Base-by-base conservation (phyloP, 2,113 vertebrate species). In the Salminus brasiliensis region DNA sequence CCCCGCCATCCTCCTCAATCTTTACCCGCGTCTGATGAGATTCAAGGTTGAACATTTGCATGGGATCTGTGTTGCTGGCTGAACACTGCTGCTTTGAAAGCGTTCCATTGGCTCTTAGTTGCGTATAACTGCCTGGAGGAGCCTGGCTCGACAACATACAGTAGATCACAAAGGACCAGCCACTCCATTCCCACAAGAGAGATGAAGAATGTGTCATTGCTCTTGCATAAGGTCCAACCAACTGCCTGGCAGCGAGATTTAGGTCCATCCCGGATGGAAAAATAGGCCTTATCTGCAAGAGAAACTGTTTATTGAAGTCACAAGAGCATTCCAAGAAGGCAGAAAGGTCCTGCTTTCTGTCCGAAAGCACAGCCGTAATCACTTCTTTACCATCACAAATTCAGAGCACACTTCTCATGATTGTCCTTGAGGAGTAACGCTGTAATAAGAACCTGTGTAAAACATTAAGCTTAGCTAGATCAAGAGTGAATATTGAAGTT, bases 31-130 rank as follows among this genome's bases (percentile, higher is more conserved):
- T 79, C 41, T 62, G 67, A 70, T 70, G 39, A 45, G 53, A 62
- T 68, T 47, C 53, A 71, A 78, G 47, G 76, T 62, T 6, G 41
- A 71, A 47, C 60, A 30, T 71, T 78, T 25, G 67, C 53, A 71
- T 70, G 21, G 47, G 47, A n/a, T 55, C 52, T 23, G n/a, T 25
- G n/a, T n/a, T 10, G 11, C 52, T 25, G 52, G 23, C 52, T 55
- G 2, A 55, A 55, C 23, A 2, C 52, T 55, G 52, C 52, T 55
- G 52, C 5, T 55, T 55, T 55, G 52, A 55, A 25, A 10, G 23
- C 8, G 52, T 5, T 55, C 52, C 52, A 23, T 7, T 55, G 52
- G 52, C 52, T 55, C 52, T 2, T 21, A 23, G 18, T 53, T n/a
- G 49, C 8, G 49, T 2, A 55, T 7, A 55, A 55, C 52, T n/a